Evolutionary conservation across 2,888 invertebrate genomes (phyloP), one percentile per base, ranked within the genome.

Genomic region (Thelaira solivaga): DNA sequence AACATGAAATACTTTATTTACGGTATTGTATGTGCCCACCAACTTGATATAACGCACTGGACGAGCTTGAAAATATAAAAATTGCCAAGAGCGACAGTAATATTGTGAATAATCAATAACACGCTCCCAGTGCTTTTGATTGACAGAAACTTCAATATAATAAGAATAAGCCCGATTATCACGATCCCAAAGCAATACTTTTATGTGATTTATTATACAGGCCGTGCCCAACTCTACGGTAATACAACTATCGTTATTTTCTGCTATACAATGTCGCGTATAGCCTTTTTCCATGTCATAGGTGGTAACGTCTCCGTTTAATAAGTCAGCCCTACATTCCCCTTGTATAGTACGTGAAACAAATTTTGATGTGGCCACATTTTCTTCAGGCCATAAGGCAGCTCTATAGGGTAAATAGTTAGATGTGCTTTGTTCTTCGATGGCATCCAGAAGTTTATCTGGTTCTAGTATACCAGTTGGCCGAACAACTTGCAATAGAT

Each of bases 81-180:
- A 94, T 90, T 99, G 99, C 97, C 97, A 98, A 16, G 98, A 98
- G 76, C 99, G 93, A 88, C 99, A 99, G 87, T 94, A 94, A 90
- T 95, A 97, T 81, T 93, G 91, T 80, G 95, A 94, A 90, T 99
- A 95, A 90, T 99, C 98, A 78, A 98, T 92, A 65, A 99, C 94
- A 74, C 95, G 92, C 79, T 95, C 93, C 98, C 99, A 99, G 89
- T 98, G 96, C 88, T 94, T 94, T 88, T 96, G 95, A 90, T 99
- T 97, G 90, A 97, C 96, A 0, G 97, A 98, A 26, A 97, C 96
- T 88, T 97, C 97, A 31, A 89, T 84, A 45, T 83, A 88, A 77
- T 88, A 89, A 1, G 88, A 88, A 80, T 89, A 89, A 0, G 87
- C 93, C 90, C 97, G 93, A 86, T 93, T 92, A 88, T 99, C 98